Percentiles rank a stretch among this genome's conserved stretches.
These are phyloP conservation scores for Plecotus auritus DNA, from an alignment of 2,113 vertebrate species.

Conservation along the genomic window DNA sequence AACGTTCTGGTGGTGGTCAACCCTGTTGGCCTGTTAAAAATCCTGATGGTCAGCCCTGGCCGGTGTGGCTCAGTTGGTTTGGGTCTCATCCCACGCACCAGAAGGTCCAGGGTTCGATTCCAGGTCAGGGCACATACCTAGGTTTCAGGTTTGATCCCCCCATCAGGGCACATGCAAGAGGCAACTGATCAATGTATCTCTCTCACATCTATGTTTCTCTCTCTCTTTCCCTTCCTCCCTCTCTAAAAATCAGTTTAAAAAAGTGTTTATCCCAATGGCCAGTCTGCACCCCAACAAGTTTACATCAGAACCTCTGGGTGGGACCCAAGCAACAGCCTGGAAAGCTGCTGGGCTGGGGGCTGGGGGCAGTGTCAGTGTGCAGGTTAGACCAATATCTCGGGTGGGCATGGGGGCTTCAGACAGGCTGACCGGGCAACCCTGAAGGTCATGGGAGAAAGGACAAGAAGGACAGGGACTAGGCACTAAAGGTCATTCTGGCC, in stretches of 20 bases:
- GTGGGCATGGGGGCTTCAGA: neutral
- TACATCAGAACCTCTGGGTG: neutral
- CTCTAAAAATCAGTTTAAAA: neutral
- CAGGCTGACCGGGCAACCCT: accelerated
- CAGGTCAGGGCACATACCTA: no score
- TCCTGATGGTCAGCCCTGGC: neutral
- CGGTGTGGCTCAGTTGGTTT: neutral
- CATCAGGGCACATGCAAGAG: neutral
- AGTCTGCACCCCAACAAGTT: neutral
- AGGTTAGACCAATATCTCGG: neutral
- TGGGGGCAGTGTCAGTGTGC: neutral
- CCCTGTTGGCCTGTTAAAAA: constrained; percentile 3
- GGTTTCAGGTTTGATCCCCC: no score
- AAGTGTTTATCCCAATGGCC: neutral
- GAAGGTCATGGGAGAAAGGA: neutral
- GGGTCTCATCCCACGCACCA: neutral
- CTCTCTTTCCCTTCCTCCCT: neutral
- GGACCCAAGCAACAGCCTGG: neutral
- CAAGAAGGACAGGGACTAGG: no score
- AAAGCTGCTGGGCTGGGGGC: neutral
- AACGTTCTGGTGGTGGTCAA: constrained; percentile 13
- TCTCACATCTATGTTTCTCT: neutral
- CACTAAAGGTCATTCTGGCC: neutral
- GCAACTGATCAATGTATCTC: neutral
- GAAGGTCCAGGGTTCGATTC: neutral